Conservation (phyloP, 2,888 invertebrate genomes). For the Ectropis crepuscularia region DNA sequence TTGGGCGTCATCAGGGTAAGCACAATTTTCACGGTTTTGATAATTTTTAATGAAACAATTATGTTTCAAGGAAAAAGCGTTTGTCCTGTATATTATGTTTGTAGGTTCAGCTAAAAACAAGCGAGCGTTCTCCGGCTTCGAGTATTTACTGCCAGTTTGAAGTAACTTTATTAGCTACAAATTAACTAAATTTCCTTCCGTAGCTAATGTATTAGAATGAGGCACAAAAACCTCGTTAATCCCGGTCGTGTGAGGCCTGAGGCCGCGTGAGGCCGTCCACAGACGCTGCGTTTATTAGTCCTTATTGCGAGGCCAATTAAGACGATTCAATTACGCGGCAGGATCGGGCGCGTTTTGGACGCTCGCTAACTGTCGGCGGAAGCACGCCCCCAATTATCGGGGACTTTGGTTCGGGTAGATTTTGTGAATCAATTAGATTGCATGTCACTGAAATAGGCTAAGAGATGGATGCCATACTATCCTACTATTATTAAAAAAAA, state of each 20-base stretch:
- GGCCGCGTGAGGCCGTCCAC: slow-evolving; percentile 20
- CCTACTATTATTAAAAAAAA: no score
- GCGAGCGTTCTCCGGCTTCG: no score
- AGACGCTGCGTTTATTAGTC: slow-evolving; percentile 30
- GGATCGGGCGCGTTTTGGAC: slow-evolving; percentile 22
- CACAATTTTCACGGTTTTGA: no score
- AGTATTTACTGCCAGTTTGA: no score
- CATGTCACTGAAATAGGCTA: no score
- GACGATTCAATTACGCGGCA: slow-evolving; percentile 29
- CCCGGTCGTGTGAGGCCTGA: slow-evolving; percentile 12
- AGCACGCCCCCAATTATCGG: slow-evolving; percentile 19
- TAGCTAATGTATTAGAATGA: neutral
- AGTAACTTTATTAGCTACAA: neutral
- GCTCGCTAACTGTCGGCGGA: slow-evolving; percentile 24
- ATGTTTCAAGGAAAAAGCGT: no score
- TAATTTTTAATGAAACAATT: no score
- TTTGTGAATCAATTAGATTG: neutral
- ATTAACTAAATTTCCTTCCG: neutral
- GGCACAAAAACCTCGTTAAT: neutral
- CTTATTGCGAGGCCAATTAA: slow-evolving; percentile 26
- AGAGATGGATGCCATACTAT: no score
- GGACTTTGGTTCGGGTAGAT: slow-evolving; percentile 14
- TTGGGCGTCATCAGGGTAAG: no score
- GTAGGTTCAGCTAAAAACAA: no score
- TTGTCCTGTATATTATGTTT: no score